Percentiles rank a stretch among this genome's conserved stretches.
Evolutionary conservation across 2,113 vertebrate genomes (phyloP).

Genomic region (Hippocampus guttulatus): DNA sequence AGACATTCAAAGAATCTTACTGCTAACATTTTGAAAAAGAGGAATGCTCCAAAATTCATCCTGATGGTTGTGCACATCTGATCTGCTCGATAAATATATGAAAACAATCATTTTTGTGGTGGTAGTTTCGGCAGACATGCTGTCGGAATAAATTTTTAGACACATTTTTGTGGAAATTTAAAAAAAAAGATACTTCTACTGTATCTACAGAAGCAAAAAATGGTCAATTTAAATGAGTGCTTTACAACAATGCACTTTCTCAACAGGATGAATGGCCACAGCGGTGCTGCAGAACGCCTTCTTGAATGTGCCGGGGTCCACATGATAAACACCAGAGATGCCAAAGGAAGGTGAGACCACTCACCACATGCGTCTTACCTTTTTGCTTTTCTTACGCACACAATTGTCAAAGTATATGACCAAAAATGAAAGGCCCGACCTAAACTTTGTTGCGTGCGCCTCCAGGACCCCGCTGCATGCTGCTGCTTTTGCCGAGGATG

Average conservation of each 20-base stretch:
- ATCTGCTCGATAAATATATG: no score
- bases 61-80: no score
- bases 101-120: no score
- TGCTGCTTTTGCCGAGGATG: conserved; percentile 89
- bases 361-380: neutral
- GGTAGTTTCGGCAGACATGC: no score
- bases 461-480: conserved; percentile 92
- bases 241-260: neutral
- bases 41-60: no score
- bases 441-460: neutral
- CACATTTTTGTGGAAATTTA: no score
- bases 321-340: conserved; percentile 95
- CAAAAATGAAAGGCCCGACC: neutral
- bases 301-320: conserved; percentile 88
- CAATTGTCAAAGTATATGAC: neutral
- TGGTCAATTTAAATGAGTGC: neutral
- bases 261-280: conserved; percentile 89
- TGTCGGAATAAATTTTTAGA: no score
- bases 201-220: neutral
- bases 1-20: no score
- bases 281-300: conserved; percentile 89
- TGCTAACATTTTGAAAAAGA: no score
- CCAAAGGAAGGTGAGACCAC: conserved; percentile 88
- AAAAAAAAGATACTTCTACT: no score
- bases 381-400: neutral